Conservation (phyloP, 2,797 vertebrate species). For the Pterois miles region DNA sequence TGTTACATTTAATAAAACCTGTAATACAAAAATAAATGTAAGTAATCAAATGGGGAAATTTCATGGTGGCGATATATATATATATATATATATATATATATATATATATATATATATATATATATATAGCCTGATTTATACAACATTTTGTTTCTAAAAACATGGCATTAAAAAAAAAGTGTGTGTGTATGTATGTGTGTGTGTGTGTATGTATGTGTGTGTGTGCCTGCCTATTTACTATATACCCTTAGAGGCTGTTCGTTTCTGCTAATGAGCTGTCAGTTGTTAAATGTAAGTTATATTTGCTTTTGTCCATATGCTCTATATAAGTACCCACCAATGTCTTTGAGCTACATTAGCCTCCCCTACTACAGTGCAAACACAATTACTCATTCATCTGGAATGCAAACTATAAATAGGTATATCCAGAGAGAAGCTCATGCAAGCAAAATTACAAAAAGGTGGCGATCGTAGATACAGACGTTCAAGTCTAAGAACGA, state of each 20-base stretch:
- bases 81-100: too few relatives aligned
- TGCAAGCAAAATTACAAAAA: background rate
- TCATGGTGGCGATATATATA: too few relatives aligned
- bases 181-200: background rate
- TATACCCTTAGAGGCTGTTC: constrained; percentile 30
- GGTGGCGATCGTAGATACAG: background rate
- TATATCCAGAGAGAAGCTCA: background rate
- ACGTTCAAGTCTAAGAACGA: background rate
- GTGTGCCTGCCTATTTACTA: background rate
- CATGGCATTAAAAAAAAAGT: too few relatives aligned
- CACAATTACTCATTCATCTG: background rate
- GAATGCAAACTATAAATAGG: background rate
- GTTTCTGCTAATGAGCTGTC: constrained; percentile 53
- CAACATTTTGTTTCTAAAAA: too few relatives aligned
- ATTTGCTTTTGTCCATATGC: constrained; percentile 6
- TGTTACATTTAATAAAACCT: too few relatives aligned
- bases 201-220: background rate
- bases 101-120: too few relatives aligned
- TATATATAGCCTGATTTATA: too few relatives aligned
- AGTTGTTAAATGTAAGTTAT: background rate
- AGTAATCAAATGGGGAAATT: too few relatives aligned
- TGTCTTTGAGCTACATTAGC: background rate
- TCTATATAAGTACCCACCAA: background rate
- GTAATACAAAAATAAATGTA: too few relatives aligned
- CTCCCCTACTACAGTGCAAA: background rate